Conservation (phyloP, 1,140 invertebrate species). For the Zaprionus taronus region DNA sequence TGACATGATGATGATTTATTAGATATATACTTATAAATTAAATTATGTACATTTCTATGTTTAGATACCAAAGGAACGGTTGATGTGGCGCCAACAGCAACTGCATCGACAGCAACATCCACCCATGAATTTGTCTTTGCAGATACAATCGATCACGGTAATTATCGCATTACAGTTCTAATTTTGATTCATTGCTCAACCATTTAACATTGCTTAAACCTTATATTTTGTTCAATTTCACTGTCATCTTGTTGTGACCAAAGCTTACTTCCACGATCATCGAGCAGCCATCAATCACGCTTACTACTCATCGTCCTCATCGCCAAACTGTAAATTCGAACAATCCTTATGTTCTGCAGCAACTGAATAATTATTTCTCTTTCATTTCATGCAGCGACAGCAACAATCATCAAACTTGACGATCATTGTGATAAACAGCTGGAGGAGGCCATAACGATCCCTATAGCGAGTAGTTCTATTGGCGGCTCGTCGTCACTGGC, state of each 20-base stretch:
- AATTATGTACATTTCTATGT: background rate
- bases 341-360: background rate
- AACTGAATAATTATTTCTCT: slow-evolving; percentile 9
- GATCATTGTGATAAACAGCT: slow-evolving; percentile 66
- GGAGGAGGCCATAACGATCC: slow-evolving; percentile 50
- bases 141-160: slow-evolving; percentile 77
- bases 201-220: background rate
- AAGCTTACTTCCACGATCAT: slow-evolving; percentile 72
- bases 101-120: slow-evolving; percentile 31
- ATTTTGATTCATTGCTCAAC: background rate
- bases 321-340: slow-evolving; percentile 59
- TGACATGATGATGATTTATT: background rate
- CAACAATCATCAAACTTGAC: slow-evolving; percentile 50
- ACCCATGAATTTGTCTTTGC: slow-evolving; percentile 72
- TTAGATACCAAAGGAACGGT: slow-evolving; percentile 69
- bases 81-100: slow-evolving; percentile 32
- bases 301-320: slow-evolving; percentile 70
- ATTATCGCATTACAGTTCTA: slow-evolving; percentile 24
- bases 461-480: slow-evolving; percentile 52
- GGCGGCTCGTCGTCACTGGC: slow-evolving; percentile 27
- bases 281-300: slow-evolving; percentile 61
- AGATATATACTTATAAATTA: background rate
- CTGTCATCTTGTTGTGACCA: background rate
- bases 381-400: slow-evolving; percentile 40
- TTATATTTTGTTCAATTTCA: slow-evolving; percentile 3